A percentile compares a stretch with the other conserved stretches of the same genome.
Evolutionary conservation across 2,113 vertebrate genomes (phyloP).

Genomic region (Danio rerio): DNA sequence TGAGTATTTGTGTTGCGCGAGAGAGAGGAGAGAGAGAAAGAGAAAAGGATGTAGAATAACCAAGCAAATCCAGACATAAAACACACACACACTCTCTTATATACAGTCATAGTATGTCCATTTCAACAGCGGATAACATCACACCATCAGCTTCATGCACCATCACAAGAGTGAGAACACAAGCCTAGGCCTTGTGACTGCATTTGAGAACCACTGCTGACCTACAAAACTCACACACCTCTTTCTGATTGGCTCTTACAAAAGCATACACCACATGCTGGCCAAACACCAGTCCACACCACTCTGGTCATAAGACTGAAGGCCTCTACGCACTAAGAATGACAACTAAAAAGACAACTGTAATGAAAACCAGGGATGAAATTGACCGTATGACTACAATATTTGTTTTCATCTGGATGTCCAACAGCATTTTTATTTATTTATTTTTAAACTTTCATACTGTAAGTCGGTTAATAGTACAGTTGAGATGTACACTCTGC

Average conservation of each 20-base stretch:
- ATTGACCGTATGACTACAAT: too few relatives aligned
- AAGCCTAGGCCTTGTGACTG: slow-evolving; percentile 67
- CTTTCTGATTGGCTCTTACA: slow-evolving; percentile 72
- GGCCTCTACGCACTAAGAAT: too few relatives aligned
- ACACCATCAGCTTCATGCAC: slow-evolving; percentile 48
- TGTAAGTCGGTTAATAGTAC: too few relatives aligned
- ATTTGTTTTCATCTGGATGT: too few relatives aligned
- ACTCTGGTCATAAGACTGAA: not conserved
- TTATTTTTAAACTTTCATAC: too few relatives aligned
- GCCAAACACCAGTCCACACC: slow-evolving; percentile 5
- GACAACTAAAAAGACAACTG: not conserved
- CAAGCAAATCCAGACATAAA: slow-evolving; percentile 51
- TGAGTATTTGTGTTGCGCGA: slow-evolving; percentile 36
- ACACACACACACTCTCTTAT: slow-evolving; percentile 49
- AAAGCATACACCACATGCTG: slow-evolving; percentile 55
- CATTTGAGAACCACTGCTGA: slow-evolving; percentile 79
- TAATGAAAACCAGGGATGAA: not conserved
- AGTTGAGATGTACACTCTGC: too few relatives aligned
- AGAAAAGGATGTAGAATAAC: slow-evolving; percentile 45
- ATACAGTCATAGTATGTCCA: slow-evolving; percentile 46
- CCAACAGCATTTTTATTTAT: too few relatives aligned
- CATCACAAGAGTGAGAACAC: slow-evolving; percentile 54
- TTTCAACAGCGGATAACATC: slow-evolving; percentile 47
- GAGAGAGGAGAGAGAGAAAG: slow-evolving; percentile 17
- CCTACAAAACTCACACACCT: slow-evolving; percentile 78